These are phyloP conservation scores for Lates calcarifer DNA, from an alignment of 2,113 vertebrate species.

Conservation along the genomic window DNA sequence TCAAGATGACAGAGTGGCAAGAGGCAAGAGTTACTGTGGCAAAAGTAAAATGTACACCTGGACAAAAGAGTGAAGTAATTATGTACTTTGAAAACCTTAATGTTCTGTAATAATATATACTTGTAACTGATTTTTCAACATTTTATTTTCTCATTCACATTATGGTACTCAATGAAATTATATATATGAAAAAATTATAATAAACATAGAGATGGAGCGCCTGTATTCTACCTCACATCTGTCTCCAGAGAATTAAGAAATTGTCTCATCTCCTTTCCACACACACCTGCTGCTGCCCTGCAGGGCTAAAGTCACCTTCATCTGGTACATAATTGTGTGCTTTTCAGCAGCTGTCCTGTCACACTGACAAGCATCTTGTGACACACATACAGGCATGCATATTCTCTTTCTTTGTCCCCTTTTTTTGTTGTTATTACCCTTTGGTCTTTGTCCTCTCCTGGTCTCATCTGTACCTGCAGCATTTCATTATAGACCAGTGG, in stretches of 20 bases:
- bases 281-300: conserved; percentile 64
- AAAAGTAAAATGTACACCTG: neutral
- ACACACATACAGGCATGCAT: conserved; percentile 29
- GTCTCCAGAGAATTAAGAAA: conserved; percentile 49
- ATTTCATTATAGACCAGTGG: neutral
- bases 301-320: conserved; percentile 76
- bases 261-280: conserved; percentile 38
- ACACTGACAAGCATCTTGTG: conserved; percentile 60
- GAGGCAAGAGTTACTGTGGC: neutral
- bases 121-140: neutral
- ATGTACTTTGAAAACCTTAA: neutral
- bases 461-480: conserved; percentile 34
- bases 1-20: conserved; percentile 43
- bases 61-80: neutral
- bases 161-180: neutral
- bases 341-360: conserved; percentile 66
- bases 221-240: conserved; percentile 30
- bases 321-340: conserved; percentile 54
- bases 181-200: neutral
- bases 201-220: neutral
- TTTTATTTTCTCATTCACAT: neutral
- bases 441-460: conserved; percentile 38
- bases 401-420: conserved; percentile 20
- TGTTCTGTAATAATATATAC: neutral
- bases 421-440: conserved; percentile 33